Evolutionary conservation across 2,797 vertebrate genomes (phyloP).

Genomic region (Oryzias sinensis): DNA sequence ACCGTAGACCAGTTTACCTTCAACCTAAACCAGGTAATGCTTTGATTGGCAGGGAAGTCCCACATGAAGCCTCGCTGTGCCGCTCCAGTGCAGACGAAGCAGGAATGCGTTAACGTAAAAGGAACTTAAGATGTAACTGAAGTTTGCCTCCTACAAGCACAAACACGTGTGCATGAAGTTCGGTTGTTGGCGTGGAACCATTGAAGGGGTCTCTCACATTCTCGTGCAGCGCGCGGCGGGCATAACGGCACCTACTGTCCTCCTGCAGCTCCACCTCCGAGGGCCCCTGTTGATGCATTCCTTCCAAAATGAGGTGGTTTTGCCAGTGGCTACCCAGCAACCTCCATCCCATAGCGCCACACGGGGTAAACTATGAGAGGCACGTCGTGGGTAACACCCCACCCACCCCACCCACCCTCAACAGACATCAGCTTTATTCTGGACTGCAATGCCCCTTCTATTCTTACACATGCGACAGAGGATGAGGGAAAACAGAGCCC

Average conservation of each 20-base stretch:
- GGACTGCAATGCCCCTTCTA: conserved; percentile 14
- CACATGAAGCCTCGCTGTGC: conserved; percentile 32
- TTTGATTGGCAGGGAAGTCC: too few species aligned
- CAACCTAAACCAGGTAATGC: too few species aligned
- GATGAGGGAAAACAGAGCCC: conserved; percentile 20
- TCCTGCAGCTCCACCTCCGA: conserved; percentile 43
- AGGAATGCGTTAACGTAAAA: neutral
- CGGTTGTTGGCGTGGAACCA: conserved; percentile 12
- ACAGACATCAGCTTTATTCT: conserved; percentile 37
- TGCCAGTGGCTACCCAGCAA: conserved; percentile 38
- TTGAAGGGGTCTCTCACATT: conserved; percentile 38
- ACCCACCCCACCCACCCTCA: conserved; percentile 2
- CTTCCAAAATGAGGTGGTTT: conserved; percentile 60
- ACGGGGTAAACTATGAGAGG: conserved; percentile 59
- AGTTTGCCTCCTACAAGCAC: conserved; percentile 9
- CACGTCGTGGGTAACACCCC: conserved; percentile 54
- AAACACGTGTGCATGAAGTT: conserved; percentile 12
- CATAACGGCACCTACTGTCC: conserved; percentile 66
- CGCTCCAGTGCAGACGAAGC: conserved; percentile 19
- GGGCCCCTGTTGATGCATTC: conserved; percentile 65
- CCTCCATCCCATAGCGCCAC: conserved; percentile 53
- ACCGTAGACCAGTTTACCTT: too few species aligned
- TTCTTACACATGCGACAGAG: conserved; percentile 24
- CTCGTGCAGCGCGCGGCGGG: conserved; percentile 59
- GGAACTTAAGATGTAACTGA: conserved; percentile 1